Conservation (phyloP, 1,140 invertebrate genomes). For the Plutomurus gul region DNA sequence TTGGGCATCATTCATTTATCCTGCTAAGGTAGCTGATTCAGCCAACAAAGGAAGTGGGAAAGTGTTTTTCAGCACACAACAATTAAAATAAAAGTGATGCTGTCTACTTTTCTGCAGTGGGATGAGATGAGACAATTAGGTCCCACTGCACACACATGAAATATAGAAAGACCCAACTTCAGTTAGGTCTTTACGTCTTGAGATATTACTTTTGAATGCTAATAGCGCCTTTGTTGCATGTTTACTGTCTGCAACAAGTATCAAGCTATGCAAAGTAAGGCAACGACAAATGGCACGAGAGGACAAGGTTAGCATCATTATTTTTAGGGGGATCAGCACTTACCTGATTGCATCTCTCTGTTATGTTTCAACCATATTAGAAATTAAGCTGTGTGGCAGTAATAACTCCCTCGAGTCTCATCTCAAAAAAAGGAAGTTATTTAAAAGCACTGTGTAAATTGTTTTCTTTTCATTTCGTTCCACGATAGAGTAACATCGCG, state of each 20-base stretch:
- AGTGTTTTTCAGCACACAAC: too few relatives aligned
- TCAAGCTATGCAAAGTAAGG: background rate
- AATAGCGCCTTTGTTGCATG: background rate
- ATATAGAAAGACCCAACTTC: too few relatives aligned
- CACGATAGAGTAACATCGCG: background rate
- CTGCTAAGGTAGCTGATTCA: too few relatives aligned
- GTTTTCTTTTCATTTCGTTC: conserved; percentile 1
- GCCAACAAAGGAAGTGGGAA: too few relatives aligned
- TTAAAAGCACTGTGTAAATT: background rate
- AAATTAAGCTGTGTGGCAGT: too few relatives aligned
- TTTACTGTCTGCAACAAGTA: background rate
- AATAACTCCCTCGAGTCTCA: background rate
- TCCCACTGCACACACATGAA: too few relatives aligned
- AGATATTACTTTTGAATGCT: background rate
- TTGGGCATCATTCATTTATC: too few relatives aligned
- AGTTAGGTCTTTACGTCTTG: too few relatives aligned
- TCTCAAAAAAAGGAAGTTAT: background rate
- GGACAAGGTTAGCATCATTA: conserved; percentile 18
- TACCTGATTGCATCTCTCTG: background rate
- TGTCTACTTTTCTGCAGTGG: too few relatives aligned
- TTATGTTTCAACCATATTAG: background rate
- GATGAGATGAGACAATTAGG: too few relatives aligned
- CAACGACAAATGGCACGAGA: conserved; percentile 13
- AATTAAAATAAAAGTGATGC: too few relatives aligned
- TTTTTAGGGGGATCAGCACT: conserved; percentile 1